A percentile compares a stretch with the other conserved stretches of the same genome.
Conservation (phyloP, 2,797 vertebrate genomes). For the Lepus townsendii region DNA sequence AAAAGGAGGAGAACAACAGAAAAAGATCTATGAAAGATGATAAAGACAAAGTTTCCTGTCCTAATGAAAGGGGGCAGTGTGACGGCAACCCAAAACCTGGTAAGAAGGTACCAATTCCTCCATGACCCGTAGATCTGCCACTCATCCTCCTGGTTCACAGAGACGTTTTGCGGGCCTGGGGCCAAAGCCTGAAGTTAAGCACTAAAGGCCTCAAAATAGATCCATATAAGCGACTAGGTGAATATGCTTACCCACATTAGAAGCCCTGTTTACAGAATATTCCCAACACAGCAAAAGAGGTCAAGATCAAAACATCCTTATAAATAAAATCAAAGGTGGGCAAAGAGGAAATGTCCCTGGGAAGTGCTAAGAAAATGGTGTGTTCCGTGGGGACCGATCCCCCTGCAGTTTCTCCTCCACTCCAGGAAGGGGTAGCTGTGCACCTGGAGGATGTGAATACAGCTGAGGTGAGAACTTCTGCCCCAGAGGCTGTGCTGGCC, state of each 20-base stretch:
- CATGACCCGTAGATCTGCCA: constrained; percentile 61
- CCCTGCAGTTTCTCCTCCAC: neutral
- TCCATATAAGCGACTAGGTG: constrained; percentile 66
- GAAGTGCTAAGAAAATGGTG: neutral
- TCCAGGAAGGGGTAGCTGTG: neutral
- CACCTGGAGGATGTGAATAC: neutral
- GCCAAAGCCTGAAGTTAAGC: neutral
- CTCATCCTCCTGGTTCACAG: constrained; percentile 67
- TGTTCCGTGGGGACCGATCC: neutral
- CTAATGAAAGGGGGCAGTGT: neutral
- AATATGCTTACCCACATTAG: constrained; percentile 53
- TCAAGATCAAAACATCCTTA: neutral
- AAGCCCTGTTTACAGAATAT: constrained; percentile 26
- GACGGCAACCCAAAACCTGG: neutral
- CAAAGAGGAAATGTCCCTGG: neutral
- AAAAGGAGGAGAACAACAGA: neutral
- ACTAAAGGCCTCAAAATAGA: constrained; percentile 17
- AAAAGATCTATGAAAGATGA: neutral
- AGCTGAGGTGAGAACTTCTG: neutral
- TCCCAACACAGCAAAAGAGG: constrained; percentile 66
- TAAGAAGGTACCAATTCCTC: constrained; percentile 62
- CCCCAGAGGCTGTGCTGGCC: constrained; percentile 21
- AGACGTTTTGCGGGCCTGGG: constrained; percentile 73
- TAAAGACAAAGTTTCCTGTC: constrained; percentile 59
- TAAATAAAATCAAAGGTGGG: neutral